phyloP scores from a whole-genome alignment of 2,113 vertebrate species.

The Triplophysa tibetana region DNA sequence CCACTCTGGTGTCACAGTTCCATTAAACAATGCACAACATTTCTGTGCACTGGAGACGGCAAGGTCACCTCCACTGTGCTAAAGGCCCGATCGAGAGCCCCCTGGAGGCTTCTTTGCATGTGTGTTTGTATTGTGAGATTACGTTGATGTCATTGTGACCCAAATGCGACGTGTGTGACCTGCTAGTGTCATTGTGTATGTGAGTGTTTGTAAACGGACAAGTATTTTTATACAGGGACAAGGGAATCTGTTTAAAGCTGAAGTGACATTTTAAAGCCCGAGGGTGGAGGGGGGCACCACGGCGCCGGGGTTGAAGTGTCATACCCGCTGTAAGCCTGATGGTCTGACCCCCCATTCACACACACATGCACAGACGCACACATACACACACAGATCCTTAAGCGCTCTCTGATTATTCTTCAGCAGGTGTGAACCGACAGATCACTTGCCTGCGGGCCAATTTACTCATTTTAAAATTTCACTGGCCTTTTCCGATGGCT shows the following conservation, averaged over 20 bases:
- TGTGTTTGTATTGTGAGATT: conserved; percentile 40
- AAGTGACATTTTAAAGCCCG: conserved; percentile 52
- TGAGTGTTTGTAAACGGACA: conserved; percentile 21
- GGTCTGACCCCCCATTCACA: conserved; percentile 23
- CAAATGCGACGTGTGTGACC: conserved; percentile 29
- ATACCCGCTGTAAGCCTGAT: conserved; percentile 19
- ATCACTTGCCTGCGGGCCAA: conserved; percentile 9
- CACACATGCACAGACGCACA: conserved; percentile 23
- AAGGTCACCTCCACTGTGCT: conserved; percentile 52
- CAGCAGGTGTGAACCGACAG: conserved; percentile 29
- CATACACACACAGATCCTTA: conserved; percentile 15
- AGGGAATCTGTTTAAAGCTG: conserved; percentile 32
- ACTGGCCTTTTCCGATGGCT: neutral
- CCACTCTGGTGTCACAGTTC: conserved; percentile 14
- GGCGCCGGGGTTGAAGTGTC: conserved; percentile 35
- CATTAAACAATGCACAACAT: conserved; percentile 41
- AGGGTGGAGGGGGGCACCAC: conserved; percentile 10
- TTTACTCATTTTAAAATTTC: conserved; percentile 27
- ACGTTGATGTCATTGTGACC: neutral
- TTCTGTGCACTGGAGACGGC: conserved; percentile 20
- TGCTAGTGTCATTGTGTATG: conserved; percentile 35
- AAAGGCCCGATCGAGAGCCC: conserved; percentile 16
- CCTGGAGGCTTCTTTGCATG: conserved; percentile 16
- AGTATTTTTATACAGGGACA: conserved; percentile 32
- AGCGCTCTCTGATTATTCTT: conserved; percentile 1